Percentiles rank a stretch among this genome's conserved stretches.
Conservation (phyloP, 2,797 vertebrate genomes). For the Muraenolepis orangiensis region DNA sequence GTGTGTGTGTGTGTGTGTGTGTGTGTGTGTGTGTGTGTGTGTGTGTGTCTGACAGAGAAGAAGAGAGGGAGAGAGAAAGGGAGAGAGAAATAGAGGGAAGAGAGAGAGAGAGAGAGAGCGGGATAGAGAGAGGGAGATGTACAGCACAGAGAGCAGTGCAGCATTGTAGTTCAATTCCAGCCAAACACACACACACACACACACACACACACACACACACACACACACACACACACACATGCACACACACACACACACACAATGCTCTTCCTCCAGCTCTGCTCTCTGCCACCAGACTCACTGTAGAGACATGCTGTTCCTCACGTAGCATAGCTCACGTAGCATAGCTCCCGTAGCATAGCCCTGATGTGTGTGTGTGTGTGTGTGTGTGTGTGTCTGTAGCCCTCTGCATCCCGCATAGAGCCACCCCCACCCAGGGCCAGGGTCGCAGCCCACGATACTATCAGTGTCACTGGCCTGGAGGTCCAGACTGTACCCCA, state of each 20-base stretch:
- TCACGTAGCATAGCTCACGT: conserved; percentile 38
- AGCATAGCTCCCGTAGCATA: too few relatives aligned
- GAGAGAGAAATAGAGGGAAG: conserved; percentile 25
- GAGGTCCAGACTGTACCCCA: too few relatives aligned
- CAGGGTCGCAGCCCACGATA: conserved; percentile 18
- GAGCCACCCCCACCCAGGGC: conserved; percentile 44
- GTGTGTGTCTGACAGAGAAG: conserved; percentile 28
- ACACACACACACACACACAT: neutral
- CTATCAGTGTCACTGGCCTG: too few relatives aligned
- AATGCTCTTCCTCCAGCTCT: neutral
- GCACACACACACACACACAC: neutral
- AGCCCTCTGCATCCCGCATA: conserved; percentile 57
- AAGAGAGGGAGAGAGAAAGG: conserved; percentile 38
- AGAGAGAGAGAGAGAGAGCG: neutral
- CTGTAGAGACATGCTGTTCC: conserved; percentile 48
- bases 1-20: conserved; percentile 11
- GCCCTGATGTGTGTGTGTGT: too few relatives aligned
- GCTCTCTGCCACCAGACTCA: conserved; percentile 22
- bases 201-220: neutral
- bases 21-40: conserved; percentile 24
- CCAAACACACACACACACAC: neutral
- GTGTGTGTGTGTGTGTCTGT: neutral
- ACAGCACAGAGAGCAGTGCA: conserved; percentile 74
- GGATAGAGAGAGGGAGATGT: conserved; percentile 30
- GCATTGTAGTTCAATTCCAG: conserved; percentile 54